Percentiles rank a stretch among this genome's conserved stretches.
These are phyloP conservation scores for Bimastos eiseni DNA, from an alignment of 2,888 invertebrate genomes.

Conservation along the genomic window DNA sequence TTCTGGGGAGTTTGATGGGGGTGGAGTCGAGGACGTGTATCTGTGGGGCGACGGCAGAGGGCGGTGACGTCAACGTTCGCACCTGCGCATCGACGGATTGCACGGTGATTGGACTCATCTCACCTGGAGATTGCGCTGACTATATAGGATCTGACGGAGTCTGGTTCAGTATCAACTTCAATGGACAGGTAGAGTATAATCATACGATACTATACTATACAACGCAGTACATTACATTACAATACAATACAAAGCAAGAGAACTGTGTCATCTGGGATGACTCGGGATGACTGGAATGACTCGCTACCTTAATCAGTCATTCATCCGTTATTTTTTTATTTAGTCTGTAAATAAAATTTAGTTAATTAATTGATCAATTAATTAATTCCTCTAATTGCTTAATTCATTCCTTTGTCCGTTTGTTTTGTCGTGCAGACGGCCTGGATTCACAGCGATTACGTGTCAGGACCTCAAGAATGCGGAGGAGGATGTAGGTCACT, in stretches of 20 bases:
- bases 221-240: no score
- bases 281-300: no score
- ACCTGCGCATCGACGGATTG: conserved; percentile 26
- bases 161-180: conserved; percentile 25
- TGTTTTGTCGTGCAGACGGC: conserved; percentile 1
- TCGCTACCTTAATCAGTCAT: background rate
- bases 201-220: no score
- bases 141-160: background rate
- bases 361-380: background rate
- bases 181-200: conserved; percentile 24
- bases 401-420: background rate
- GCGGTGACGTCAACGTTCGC: conserved; percentile 32
- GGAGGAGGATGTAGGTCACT: conserved; percentile 31
- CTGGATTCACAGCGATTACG: conserved; percentile 24
- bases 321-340: background rate
- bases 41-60: conserved; percentile 30
- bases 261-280: no score
- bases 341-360: background rate
- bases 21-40: conserved; percentile 28
- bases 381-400: no score
- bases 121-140: conserved; percentile 28
- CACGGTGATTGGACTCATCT: conserved; percentile 14
- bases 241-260: no score
- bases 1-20: background rate
- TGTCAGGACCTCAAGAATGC: conserved; percentile 33